Base-by-base conservation (phyloP, 2,113 vertebrate species). In the Terrapene triunguis region DNA sequence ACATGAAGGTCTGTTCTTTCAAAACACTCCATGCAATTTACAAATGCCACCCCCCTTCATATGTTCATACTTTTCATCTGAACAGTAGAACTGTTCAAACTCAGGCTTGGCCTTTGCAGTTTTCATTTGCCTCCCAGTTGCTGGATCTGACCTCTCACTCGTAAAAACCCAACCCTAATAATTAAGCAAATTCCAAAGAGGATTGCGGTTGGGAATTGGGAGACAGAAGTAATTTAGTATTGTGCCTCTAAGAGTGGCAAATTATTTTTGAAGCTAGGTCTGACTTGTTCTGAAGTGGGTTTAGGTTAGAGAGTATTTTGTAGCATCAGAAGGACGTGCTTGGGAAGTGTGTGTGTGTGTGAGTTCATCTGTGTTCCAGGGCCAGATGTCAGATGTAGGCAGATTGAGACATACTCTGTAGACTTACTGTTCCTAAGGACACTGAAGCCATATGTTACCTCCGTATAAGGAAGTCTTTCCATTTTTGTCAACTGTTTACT, bases 131-230 rank as follows among this genome's bases (percentile, higher is more conserved):
- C 74, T 14, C 54, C 87, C 91, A 0, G 3, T 38, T 80, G 2
- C 94, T 93, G 11, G 32, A 80, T 91, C 90, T 94, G 94, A 92
- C 91, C 84, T 74, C 47, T 50, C 7, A 80, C 96, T 92, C 90
- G 53, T 54, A 44, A 96, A 85, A 89, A 69, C 92, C 79, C 47
- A 81, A 85, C 84, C n/a, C 1, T 38, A 22, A 38, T 72, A 95
- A 97, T 97, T 96, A 97, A 87, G 79, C 0, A 0, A 83, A 59
- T 96, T 95, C 89, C 89, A 92, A 85, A 96, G 94, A 95, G 90
- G 89, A 96, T 95, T 97, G 91, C 85, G 87, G 1, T 7, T 51
- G 95, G 80, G 89, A 96, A 96, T 95, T 85, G 96, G 90, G 95
- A 89, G 80, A 29, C 94, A 76, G 94, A 88, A 90, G 95, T 84